Base-by-base conservation (phyloP, 2,888 invertebrate genomes). In the Cataglyphis altisquamis region DNA sequence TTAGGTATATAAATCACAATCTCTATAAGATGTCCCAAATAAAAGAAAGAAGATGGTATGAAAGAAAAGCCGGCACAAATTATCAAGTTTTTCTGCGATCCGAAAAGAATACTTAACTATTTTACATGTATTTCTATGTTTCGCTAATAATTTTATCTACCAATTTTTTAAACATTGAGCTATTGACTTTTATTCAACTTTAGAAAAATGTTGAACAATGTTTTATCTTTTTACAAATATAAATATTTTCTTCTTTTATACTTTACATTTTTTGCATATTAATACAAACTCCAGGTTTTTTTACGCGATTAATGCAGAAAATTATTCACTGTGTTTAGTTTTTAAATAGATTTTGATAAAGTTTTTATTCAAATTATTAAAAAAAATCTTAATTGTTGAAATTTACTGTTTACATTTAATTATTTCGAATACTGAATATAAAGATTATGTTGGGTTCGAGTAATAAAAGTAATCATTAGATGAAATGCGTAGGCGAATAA, bases 401-500 rank as follows among this genome's bases (percentile, higher is more conserved):
- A 41, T 67, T 10, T 66, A n/a, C 0, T 57, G 3, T 32, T 63
- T 45, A 74, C 41, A 18, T 62, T 62, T 62, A 52, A n/a, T 52
- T n/a, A 36, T 32, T 70, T 68, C 15, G n/a, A 70, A 36, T 62
- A 66, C 9, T 66, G 39, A 39, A 39, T 15, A 6, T 15, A 25
- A 32, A n/a, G 52, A 18, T 48, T 6, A 8, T 48, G 32, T 12
- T 45, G 18, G 25, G 36, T 25, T 52, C 36, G 21, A 32, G 41
- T 41, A 29, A 67, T 67, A 77, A 67, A 67, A 39, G 15, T 77
- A 57, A 41, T 29, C 9, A 12, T 3, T 41, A 6, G 29, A 41
- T 29, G 29, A 12, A 39, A 39, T 41, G 57, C 77, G 67, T 77
- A 10, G 77, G 77, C 41, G 39, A 8, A 39, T 77, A 10, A 3